These are phyloP conservation scores for Aphaenogaster ashmeadi DNA, from an alignment of 1,140 invertebrate genomes.

Conservation along the genomic window DNA sequence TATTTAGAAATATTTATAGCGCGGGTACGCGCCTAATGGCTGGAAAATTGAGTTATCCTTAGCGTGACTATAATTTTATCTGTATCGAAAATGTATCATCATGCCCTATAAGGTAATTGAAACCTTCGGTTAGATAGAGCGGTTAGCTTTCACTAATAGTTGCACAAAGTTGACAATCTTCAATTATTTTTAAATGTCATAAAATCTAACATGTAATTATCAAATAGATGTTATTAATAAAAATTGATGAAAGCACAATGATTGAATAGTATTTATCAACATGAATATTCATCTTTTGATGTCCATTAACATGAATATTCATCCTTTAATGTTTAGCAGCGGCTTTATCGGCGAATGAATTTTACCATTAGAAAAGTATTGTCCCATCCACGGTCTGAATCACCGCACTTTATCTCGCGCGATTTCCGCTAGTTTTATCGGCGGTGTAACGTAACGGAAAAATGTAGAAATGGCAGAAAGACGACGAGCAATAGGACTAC, in stretches of 20 bases:
- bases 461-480: constrained; percentile 24
- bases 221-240: background rate
- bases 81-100: constrained; percentile 6
- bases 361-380: constrained; percentile 25
- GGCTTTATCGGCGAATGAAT: constrained; percentile 20
- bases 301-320: background rate
- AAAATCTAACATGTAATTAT: background rate
- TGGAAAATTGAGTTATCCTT: constrained; percentile 22
- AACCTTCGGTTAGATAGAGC: background rate
- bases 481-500: constrained; percentile 30
- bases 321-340: background rate
- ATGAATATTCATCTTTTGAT: background rate
- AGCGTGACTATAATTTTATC: constrained; percentile 18
- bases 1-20: constrained; percentile 38
- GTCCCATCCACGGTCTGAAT: constrained; percentile 7
- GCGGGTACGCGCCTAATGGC: background rate
- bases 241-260: background rate
- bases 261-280: background rate
- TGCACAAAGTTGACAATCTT: background rate
- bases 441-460: constrained; percentile 43
- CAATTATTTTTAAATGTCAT: background rate
- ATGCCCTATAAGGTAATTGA: background rate
- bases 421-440: constrained; percentile 31
- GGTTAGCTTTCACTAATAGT: background rate
- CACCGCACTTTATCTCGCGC: background rate